Percentiles rank a stretch among this genome's conserved stretches.
Conservation (phyloP, 2,797 vertebrate genomes). For the Pipistrellus kuhlii region DNA sequence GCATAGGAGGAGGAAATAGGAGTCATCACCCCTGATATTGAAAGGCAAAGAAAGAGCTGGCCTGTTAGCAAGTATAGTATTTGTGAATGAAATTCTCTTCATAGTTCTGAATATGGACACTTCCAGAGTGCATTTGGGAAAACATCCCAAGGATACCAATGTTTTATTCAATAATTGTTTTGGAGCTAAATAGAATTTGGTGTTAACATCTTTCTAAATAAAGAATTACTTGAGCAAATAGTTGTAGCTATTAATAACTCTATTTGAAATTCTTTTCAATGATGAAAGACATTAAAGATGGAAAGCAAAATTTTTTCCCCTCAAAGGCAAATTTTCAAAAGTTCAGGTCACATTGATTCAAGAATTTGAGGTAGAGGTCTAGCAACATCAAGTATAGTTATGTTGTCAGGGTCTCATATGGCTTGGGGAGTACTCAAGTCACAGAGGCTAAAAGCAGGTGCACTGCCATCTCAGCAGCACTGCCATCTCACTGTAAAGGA, state of each 20-base stretch:
- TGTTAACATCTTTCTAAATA: constrained; percentile 16
- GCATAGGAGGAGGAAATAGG: neutral
- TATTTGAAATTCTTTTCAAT: neutral
- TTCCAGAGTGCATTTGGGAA: constrained; percentile 50
- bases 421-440: neutral
- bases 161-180: constrained; percentile 57
- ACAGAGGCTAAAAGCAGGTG: neutral
- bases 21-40: constrained; percentile 4
- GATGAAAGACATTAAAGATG: neutral
- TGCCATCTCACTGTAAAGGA: neutral
- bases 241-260: neutral
- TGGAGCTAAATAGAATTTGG: constrained; percentile 38
- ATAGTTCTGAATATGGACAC: constrained; percentile 31
- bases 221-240: constrained; percentile 35
- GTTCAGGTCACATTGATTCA: neutral
- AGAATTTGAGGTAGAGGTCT: neutral
- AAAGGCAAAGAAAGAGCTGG: constrained; percentile 65
- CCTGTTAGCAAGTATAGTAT: constrained; percentile 50
- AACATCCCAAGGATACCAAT: neutral
- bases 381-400: neutral
- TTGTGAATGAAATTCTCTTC: constrained; percentile 60
- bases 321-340: constrained; percentile 35
- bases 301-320: neutral
- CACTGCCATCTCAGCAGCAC: neutral
- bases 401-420: neutral